phyloP scores from a whole-genome alignment of 2,113 vertebrate species.

The Cygnus atratus region DNA sequence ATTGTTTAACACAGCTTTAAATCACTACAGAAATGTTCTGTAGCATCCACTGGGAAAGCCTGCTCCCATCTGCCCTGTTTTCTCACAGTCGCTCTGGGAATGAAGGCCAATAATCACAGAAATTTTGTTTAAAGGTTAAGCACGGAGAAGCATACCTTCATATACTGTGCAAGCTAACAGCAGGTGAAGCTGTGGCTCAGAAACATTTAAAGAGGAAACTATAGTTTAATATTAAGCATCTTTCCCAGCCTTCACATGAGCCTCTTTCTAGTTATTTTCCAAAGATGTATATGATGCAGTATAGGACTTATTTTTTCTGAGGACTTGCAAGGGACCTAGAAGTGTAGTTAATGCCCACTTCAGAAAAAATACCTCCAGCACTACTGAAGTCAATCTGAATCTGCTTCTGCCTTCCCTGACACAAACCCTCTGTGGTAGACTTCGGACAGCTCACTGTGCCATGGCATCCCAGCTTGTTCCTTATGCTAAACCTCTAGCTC shows the following conservation, averaged over 20 bases:
- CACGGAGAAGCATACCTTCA: neutral
- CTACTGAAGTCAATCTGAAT: neutral
- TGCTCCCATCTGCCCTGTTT: constrained; percentile 36
- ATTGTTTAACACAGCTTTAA: constrained; percentile 44
- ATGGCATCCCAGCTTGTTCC: neutral
- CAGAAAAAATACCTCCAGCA: neutral
- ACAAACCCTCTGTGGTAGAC: neutral
- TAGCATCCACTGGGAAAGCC: constrained; percentile 7
- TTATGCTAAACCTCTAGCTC: neutral
- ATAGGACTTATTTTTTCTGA: neutral
- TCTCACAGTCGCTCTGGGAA: neutral
- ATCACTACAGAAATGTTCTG: constrained; percentile 34
- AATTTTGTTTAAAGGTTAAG: constrained; percentile 26
- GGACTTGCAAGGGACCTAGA: neutral
- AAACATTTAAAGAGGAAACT: neutral
- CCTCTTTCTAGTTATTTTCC: neutral
- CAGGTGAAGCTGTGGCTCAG: neutral
- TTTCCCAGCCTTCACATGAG: neutral
- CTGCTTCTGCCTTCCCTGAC: neutral
- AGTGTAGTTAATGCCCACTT: neutral
- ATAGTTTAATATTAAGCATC: neutral
- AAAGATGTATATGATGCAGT: neutral
- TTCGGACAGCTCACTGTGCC: neutral
- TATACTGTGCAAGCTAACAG: neutral
- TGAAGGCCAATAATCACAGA: neutral